phyloP scores from a whole-genome alignment of 2,113 vertebrate species.

The Microcebus jonahi region DNA sequence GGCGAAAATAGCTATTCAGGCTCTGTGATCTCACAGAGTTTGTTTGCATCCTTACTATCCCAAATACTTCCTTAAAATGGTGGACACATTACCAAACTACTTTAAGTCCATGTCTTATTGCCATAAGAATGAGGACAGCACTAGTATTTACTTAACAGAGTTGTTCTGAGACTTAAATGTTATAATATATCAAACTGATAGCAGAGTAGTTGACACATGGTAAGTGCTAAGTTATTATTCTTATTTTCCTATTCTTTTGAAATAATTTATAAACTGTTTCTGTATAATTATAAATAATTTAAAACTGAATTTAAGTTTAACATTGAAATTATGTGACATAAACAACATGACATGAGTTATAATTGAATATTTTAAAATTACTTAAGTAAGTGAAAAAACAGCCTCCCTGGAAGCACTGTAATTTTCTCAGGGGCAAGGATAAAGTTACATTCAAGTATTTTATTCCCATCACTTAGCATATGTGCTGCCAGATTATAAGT shows the following conservation, averaged over 20 bases:
- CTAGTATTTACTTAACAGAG: background rate
- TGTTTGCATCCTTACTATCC: background rate
- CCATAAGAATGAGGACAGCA: background rate
- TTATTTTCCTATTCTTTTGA: background rate
- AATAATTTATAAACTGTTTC: background rate
- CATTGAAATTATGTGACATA: background rate
- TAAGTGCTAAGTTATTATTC: background rate
- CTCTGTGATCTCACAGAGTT: background rate
- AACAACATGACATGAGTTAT: background rate
- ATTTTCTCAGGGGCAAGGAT: conserved; percentile 44
- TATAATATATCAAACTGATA: background rate
- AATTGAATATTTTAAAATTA: background rate
- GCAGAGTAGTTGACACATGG: background rate
- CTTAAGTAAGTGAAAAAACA: background rate
- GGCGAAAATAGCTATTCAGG: background rate
- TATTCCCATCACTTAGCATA: background rate
- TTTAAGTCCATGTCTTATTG: background rate
- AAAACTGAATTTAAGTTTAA: conserved; percentile 1
- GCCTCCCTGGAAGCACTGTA: background rate
- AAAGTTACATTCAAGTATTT: conserved; percentile 20
- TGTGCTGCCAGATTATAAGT: background rate
- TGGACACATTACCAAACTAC: background rate
- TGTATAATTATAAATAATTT: background rate
- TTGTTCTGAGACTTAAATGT: background rate
- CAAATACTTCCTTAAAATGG: background rate